Evolutionary conservation across 2,113 vertebrate genomes (phyloP).

Genomic region (Tachysurus vachellii): DNA sequence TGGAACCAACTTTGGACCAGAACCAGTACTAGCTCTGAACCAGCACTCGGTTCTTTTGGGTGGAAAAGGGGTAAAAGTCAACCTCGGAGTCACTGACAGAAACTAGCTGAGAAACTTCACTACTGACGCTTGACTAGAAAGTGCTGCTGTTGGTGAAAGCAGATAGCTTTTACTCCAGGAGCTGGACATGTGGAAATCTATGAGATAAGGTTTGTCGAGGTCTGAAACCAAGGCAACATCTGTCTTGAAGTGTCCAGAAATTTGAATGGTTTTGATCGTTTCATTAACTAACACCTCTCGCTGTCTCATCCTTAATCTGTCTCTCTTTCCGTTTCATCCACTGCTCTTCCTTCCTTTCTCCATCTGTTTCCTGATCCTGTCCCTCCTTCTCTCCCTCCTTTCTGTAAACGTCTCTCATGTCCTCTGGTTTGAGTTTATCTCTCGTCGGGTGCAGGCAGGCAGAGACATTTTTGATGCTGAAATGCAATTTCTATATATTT

Average conservation of each 20-base stretch:
- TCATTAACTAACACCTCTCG: background rate
- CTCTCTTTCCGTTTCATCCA: background rate
- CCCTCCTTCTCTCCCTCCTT: background rate
- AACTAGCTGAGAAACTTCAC: background rate
- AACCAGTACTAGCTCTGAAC: too few relatives aligned
- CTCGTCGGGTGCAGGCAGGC: slow-evolving; percentile 50
- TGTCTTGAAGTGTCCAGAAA: background rate
- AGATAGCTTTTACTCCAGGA: background rate
- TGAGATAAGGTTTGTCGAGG: background rate
- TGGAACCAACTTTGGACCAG: too few relatives aligned
- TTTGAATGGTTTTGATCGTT: background rate
- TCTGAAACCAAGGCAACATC: background rate
- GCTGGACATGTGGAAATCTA: background rate
- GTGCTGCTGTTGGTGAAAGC: background rate
- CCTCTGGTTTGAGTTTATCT: slow-evolving; percentile 57
- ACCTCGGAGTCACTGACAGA: background rate
- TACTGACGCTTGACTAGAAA: background rate
- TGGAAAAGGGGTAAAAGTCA: background rate
- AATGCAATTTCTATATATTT: slow-evolving; percentile 53
- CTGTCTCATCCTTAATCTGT: background rate
- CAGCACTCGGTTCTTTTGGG: too few relatives aligned
- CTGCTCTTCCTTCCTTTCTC: background rate
- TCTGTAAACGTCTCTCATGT: background rate
- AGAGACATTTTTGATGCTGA: slow-evolving; percentile 52
- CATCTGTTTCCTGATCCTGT: background rate